Percentiles rank a stretch among this genome's conserved stretches.
Evolutionary conservation across 1,140 invertebrate genomes (phyloP).

Genomic region (Camponotus pennsylvanicus): DNA sequence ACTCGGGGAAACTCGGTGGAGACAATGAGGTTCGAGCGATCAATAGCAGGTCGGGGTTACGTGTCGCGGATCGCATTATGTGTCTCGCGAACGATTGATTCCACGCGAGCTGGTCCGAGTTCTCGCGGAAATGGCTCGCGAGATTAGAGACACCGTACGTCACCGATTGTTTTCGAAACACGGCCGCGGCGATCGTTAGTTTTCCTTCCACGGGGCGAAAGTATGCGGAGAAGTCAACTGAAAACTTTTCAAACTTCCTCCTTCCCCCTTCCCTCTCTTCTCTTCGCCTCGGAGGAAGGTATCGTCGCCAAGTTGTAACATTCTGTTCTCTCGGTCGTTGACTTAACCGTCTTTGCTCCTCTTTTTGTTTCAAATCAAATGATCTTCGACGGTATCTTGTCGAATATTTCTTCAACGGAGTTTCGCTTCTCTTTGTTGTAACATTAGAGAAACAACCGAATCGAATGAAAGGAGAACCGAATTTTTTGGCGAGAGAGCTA

Average conservation of each 20-base stretch:
- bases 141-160: constrained; percentile 14
- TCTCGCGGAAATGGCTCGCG: background rate
- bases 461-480: background rate
- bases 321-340: constrained; percentile 58
- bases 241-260: constrained; percentile 64
- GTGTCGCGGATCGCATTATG: constrained; percentile 14
- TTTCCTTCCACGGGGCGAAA: background rate
- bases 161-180: constrained; percentile 66
- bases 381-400: constrained; percentile 64
- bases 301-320: constrained; percentile 37
- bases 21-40: background rate
- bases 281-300: background rate
- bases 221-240: constrained; percentile 63
- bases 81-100: constrained; percentile 28
- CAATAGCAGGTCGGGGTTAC: constrained; percentile 18
- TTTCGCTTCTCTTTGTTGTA: background rate
- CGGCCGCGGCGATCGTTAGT: constrained; percentile 13
- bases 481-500: background rate
- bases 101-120: constrained; percentile 4
- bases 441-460: background rate
- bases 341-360: constrained; percentile 27
- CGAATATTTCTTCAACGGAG: constrained; percentile 46
- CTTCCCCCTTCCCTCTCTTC: background rate
- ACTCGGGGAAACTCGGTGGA: constrained; percentile 8
- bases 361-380: constrained; percentile 20